Base-by-base conservation (phyloP, 2,113 vertebrate species). In the Megaleporinus macrocephalus region DNA sequence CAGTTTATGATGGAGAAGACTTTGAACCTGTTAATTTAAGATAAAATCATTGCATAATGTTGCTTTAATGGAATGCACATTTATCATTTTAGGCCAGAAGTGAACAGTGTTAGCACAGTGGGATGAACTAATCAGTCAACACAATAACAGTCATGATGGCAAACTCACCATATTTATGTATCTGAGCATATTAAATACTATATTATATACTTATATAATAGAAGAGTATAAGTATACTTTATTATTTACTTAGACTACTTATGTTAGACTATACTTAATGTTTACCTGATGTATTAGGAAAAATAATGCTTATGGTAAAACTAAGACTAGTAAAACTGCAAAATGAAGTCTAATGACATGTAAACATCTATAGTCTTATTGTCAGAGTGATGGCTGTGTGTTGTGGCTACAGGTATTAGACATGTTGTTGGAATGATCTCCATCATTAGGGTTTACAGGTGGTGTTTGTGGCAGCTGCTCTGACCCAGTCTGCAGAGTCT, bases 401-500 rank as follows among this genome's bases (percentile, higher is more conserved):
- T 16, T 49, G 3, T 51, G 16, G 13, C 49, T 6, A 9, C 3
- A 55, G 53, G 53, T 5, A 7, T 20, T 55, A 5, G 18, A 55
- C 7, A 20, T 55, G 16, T 55, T 51, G n/a, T n/a, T n/a, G 44
- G 5, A 18, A 20, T 16, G 14, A 66, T 66, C 20, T 1, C 4
- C 22, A n/a, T 18, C 22, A 22, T 6, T 65, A 27, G 14, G 72
- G 29, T n/a, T 81, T 63, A 41, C 61, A 70, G 5, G 11, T 24
- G 27, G 33, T 0, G 53, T 33, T 62, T 27, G 49, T 15, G 44
- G 76, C 16, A 26, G 76, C 57, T 24, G 5, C 59, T 47, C 22
- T 77, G 6, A 33, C 78, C 81, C 78, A 73, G 51, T 76, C 49
- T n/a, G 36, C 41, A 36, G 49, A 44, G 26, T 68, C 51, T 55